phyloP scores from a whole-genome alignment of 2,888 invertebrate genomes.

The Calliphora vomitoria region DNA sequence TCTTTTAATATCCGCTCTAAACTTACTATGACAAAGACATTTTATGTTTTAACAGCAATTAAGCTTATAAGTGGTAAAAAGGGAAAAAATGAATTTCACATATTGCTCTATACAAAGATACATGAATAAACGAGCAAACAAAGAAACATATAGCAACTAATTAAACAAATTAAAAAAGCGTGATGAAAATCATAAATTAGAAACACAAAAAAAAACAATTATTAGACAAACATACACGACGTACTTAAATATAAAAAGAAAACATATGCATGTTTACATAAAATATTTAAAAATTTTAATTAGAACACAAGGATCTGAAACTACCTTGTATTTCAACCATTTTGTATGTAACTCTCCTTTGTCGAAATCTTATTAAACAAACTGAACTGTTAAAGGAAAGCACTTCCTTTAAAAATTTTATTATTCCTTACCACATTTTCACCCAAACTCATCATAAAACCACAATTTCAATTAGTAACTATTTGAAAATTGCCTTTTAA shows the following conservation, averaged over 20 bases:
- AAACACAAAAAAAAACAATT: slow-evolving; percentile 7
- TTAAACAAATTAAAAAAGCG: slow-evolving; percentile 6
- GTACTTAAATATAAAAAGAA: background rate
- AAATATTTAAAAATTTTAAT: background rate
- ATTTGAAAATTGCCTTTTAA: slow-evolving; percentile 49
- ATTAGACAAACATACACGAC: background rate
- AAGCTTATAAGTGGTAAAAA: background rate
- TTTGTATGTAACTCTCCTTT: too few species aligned
- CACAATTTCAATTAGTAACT: slow-evolving; percentile 52
- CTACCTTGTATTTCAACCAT: too few species aligned
- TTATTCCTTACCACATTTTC: background rate
- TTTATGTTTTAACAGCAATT: slow-evolving; percentile 44
- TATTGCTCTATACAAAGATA: too few species aligned
- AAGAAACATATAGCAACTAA: background rate
- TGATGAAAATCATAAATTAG: slow-evolving; percentile 47
- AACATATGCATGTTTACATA: background rate
- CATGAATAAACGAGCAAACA: background rate
- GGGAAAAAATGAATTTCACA: too few species aligned
- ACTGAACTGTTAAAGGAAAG: background rate
- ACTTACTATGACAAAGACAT: background rate
- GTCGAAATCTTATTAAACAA: too few species aligned
- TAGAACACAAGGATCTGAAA: background rate
- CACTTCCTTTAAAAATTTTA: background rate
- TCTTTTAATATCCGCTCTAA: slow-evolving; percentile 52
- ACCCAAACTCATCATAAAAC: slow-evolving; percentile 18